A percentile compares a stretch with the other conserved stretches of the same genome.
Conservation (phyloP, 2,888 invertebrate genomes). For the Erpobdella octoculata region DNA sequence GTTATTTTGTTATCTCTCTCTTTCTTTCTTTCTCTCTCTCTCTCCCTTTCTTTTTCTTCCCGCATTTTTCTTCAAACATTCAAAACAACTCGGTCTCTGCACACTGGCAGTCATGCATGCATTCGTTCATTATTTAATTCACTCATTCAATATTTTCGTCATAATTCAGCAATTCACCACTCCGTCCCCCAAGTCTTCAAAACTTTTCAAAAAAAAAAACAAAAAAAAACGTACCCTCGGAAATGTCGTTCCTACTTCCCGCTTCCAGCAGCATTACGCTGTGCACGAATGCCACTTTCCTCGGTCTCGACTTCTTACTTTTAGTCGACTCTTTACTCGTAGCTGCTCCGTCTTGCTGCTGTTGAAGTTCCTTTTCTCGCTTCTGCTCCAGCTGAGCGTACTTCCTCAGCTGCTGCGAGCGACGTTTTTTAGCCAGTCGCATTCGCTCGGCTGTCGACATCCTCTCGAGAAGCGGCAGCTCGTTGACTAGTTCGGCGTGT, state of each 20-base stretch:
- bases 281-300: slow-evolving; percentile 55
- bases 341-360: not conserved
- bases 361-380: slow-evolving; percentile 42
- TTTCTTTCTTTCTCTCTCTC: not conserved
- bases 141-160: no score
- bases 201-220: not conserved
- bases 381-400: slow-evolving; percentile 70
- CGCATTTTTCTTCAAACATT: no score
- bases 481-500: slow-evolving; percentile 23
- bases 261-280: slow-evolving; percentile 93
- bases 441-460: slow-evolving; percentile 84
- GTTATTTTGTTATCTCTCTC: not conserved
- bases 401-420: slow-evolving; percentile 75
- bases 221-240: slow-evolving; percentile 70
- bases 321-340: not conserved
- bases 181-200: not conserved
- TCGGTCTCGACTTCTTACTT: slow-evolving; percentile 29
- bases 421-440: slow-evolving; percentile 71
- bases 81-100: no score
- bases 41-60: not conserved
- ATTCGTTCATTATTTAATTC: not conserved
- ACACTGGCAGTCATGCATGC: not conserved
- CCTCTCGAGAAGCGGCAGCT: slow-evolving; percentile 61
- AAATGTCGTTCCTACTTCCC: slow-evolving; percentile 89
- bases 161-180: no score